A percentile compares a stretch with the other conserved stretches of the same genome.
phyloP scores from a whole-genome alignment of 2,113 vertebrate genomes.

The Podarcis raffonei region DNA sequence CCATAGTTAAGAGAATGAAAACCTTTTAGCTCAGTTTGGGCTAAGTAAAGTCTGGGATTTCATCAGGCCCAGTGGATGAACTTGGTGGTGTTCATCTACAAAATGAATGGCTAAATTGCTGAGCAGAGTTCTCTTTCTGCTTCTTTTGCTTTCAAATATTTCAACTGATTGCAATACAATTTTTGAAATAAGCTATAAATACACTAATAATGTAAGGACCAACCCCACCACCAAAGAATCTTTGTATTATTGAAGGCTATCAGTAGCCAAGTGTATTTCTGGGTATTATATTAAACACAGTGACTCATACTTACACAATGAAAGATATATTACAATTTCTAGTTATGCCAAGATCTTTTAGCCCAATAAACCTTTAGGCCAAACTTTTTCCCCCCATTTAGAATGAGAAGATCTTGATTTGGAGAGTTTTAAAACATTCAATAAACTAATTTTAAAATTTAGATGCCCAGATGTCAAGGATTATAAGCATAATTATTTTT shows the following conservation, averaged over 20 bases:
- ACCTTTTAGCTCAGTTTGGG: slow-evolving; percentile 76
- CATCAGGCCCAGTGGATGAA: slow-evolving; percentile 59
- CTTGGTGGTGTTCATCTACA: slow-evolving; percentile 60
- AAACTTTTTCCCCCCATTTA: slow-evolving; percentile 66
- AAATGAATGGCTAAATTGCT: slow-evolving; percentile 48
- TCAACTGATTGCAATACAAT: slow-evolving; percentile 59
- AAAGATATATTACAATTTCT: slow-evolving; percentile 70
- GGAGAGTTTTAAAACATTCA: slow-evolving; percentile 66
- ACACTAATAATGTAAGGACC: slow-evolving; percentile 72
- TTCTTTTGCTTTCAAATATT: slow-evolving; percentile 62
- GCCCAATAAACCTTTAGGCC: slow-evolving; percentile 73
- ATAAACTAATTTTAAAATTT: slow-evolving; percentile 68
- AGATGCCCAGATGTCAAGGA: slow-evolving; percentile 73
- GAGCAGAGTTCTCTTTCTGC: slow-evolving; percentile 42
- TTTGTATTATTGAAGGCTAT: slow-evolving; percentile 78
- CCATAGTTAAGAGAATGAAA: slow-evolving; percentile 74
- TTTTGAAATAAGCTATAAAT: slow-evolving; percentile 65
- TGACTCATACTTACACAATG: slow-evolving; percentile 71
- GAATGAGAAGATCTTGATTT: slow-evolving; percentile 61
- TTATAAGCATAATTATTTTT: slow-evolving; percentile 72
- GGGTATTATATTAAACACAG: slow-evolving; percentile 66
- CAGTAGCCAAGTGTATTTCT: slow-evolving; percentile 72
- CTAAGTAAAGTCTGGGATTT: slow-evolving; percentile 66
- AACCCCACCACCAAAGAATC: slow-evolving; percentile 68
- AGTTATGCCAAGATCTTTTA: slow-evolving; percentile 67